Evolutionary conservation across 2,797 vertebrate species (phyloP).

Genomic region (Sebastes miniatus): DNA sequence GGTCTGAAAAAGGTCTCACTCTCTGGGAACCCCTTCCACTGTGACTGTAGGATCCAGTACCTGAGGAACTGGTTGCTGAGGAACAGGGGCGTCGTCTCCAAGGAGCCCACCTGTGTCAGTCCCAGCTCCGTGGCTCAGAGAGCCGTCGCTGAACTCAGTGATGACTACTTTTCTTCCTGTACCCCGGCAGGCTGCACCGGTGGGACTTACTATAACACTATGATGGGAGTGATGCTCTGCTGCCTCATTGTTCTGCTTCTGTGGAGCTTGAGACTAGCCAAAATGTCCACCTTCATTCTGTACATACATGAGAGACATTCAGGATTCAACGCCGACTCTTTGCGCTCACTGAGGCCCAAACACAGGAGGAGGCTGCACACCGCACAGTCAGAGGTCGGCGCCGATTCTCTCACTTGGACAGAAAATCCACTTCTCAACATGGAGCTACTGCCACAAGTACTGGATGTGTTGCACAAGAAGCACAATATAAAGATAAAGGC

Average conservation of each 20-base stretch:
- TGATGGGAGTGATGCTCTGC: constrained; percentile 51
- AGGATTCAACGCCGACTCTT: constrained; percentile 39
- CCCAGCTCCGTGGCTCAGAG: constrained; percentile 70
- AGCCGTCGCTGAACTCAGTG: constrained; percentile 67
- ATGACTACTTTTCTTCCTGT: constrained; percentile 71
- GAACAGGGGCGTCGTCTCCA: constrained; percentile 49
- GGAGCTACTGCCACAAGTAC: constrained; percentile 80
- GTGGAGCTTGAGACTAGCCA: constrained; percentile 74
- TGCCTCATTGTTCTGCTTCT: constrained; percentile 72
- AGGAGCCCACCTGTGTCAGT: constrained; percentile 71
- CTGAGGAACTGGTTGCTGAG: constrained; percentile 81
- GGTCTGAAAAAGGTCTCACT: constrained; percentile 73
- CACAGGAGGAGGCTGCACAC: constrained; percentile 59
- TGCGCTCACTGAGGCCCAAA: constrained; percentile 72
- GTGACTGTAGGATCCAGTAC: constrained; percentile 83
- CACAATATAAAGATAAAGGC: constrained; percentile 82
- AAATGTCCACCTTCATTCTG: constrained; percentile 70
- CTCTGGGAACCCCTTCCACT: constrained; percentile 84
- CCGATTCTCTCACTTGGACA: background rate
- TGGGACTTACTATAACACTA: constrained; percentile 10
- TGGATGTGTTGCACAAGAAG: constrained; percentile 75
- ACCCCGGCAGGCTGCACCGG: constrained; percentile 27
- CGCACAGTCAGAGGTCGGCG: background rate
- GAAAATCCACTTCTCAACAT: constrained; percentile 62
- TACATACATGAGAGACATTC: constrained; percentile 69